Percentiles rank a stretch among this genome's conserved stretches.
phyloP scores from a whole-genome alignment of 1,140 invertebrate species.

The Hylyphantes graminicola region DNA sequence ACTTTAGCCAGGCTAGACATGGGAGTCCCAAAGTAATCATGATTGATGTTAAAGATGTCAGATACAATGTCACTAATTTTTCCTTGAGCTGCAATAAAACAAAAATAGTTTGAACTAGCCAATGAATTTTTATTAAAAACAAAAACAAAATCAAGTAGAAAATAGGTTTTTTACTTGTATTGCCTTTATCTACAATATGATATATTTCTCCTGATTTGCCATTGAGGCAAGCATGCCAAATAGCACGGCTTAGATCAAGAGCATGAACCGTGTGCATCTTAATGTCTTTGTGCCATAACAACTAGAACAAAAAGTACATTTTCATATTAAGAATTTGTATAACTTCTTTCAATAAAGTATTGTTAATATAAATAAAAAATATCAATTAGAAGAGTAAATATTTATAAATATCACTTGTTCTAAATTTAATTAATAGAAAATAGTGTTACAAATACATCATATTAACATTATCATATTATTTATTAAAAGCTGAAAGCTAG shows the following conservation, averaged over 20 bases:
- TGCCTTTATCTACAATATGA: constrained; percentile 84
- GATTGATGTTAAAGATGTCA: constrained; percentile 86
- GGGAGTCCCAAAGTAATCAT: constrained; percentile 84
- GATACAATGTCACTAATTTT: constrained; percentile 80
- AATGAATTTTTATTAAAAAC: background rate
- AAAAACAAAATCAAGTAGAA: background rate
- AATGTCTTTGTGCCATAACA: constrained; percentile 86
- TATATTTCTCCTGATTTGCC: constrained; percentile 76
- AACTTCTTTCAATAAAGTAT: background rate
- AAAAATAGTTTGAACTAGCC: constrained; percentile 12
- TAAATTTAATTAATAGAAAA: no score
- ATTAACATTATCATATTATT: no score
- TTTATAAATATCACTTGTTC: no score
- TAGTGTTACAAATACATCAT: no score
- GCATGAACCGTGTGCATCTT: constrained; percentile 91
- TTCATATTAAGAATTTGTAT: no score
- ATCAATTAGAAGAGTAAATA: background rate
- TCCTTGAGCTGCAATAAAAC: constrained; percentile 75
- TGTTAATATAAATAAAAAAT: background rate
- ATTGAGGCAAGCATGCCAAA: constrained; percentile 75
- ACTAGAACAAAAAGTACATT: constrained; percentile 64
- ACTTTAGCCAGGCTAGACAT: constrained; percentile 84
- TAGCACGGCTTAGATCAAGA: constrained; percentile 81
- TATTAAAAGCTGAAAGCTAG: no score
- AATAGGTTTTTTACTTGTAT: constrained; percentile 73